Percentiles rank a stretch among this genome's conserved stretches.
Evolutionary conservation across 2,797 vertebrate species (phyloP).

Genomic region (Epinephelus awoara): DNA sequence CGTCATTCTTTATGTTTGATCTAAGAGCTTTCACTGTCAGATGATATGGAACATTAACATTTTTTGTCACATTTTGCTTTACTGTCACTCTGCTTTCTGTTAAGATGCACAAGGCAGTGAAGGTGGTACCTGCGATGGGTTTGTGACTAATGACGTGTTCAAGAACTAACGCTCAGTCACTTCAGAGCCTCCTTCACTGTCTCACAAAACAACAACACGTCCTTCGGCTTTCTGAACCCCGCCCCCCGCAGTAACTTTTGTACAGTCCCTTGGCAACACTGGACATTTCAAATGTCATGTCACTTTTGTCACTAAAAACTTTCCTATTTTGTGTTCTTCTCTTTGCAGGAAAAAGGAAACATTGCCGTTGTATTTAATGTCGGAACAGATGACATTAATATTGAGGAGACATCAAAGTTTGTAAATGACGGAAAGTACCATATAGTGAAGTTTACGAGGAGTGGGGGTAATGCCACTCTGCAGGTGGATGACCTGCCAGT

Average conservation of each 20-base stretch:
- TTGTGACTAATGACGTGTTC: rapidly evolving
- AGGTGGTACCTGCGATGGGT: neutral
- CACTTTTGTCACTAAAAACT: conserved; percentile 24
- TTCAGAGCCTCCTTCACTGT: neutral
- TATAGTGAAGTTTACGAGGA: conserved; percentile 98
- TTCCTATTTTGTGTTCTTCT: conserved; percentile 64
- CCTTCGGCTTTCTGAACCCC: neutral
- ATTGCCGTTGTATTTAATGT: conserved; percentile 99
- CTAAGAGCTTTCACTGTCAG: neutral
- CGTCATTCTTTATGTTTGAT: neutral
- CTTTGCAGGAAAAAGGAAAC: conserved; percentile 94
- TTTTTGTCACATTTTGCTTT: neutral
- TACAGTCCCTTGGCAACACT: neutral
- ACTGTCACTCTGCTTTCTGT: neutral
- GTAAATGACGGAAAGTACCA: conserved; percentile 99
- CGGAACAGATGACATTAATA: conserved; percentile 98
- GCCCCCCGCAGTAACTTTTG: neutral
- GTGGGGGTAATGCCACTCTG: conserved; percentile 98
- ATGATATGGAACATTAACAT: neutral
- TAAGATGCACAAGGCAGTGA: conserved; percentile 3
- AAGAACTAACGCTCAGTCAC: neutral
- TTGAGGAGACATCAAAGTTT: conserved; percentile 97
- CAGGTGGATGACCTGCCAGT: conserved; percentile 99
- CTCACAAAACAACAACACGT: neutral
- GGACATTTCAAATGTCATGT: neutral